A percentile compares a stretch with the other conserved stretches of the same genome.
These are phyloP conservation scores for Drosophila repleta DNA, from an alignment of 1,140 invertebrate species.

Conservation along the genomic window DNA sequence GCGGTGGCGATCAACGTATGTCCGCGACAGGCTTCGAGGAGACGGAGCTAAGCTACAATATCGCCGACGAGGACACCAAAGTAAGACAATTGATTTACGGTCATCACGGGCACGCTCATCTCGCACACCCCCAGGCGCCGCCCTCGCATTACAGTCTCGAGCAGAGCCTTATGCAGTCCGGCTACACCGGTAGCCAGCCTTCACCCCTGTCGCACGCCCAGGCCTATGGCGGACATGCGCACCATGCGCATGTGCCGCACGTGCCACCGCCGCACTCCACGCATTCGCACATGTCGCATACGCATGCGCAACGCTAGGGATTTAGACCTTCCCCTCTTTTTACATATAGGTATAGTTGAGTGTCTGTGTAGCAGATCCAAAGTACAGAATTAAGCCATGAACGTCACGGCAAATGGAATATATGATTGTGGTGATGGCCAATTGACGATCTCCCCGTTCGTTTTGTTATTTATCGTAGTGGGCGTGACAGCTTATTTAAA, in stretches of 20 bases:
- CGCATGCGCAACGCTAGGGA: slow-evolving; percentile 79
- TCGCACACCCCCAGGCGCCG: slow-evolving; percentile 80
- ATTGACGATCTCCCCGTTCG: slow-evolving; percentile 74
- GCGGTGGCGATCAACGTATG: slow-evolving; percentile 95
- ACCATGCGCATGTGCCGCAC: slow-evolving; percentile 80
- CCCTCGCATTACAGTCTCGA: slow-evolving; percentile 82
- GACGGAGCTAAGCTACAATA: slow-evolving; percentile 98
- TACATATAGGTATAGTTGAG: slow-evolving; percentile 24
- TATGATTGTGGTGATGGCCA: slow-evolving; percentile 39
- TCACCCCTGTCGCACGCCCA: slow-evolving; percentile 83
- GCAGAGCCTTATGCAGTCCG: slow-evolving; percentile 83
- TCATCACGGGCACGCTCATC: slow-evolving; percentile 87
- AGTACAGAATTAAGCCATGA: slow-evolving; percentile 64
- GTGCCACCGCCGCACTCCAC: slow-evolving; percentile 80
- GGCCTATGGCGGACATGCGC: slow-evolving; percentile 77
- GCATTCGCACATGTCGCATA: slow-evolving; percentile 82
- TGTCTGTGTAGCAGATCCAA: slow-evolving; percentile 63
- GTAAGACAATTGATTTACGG: slow-evolving; percentile 97
- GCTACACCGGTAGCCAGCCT: slow-evolving; percentile 85
- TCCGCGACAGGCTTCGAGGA: slow-evolving; percentile 99
- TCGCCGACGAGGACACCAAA: slow-evolving; percentile 97
- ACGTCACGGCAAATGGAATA: slow-evolving; percentile 7
- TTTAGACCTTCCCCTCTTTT: slow-evolving; percentile 19
- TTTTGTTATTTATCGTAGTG: slow-evolving; percentile 66
- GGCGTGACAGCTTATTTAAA: slow-evolving; percentile 41